Base-by-base conservation (phyloP, 2,113 vertebrate genomes). In the Xiphophorus maculatus region DNA sequence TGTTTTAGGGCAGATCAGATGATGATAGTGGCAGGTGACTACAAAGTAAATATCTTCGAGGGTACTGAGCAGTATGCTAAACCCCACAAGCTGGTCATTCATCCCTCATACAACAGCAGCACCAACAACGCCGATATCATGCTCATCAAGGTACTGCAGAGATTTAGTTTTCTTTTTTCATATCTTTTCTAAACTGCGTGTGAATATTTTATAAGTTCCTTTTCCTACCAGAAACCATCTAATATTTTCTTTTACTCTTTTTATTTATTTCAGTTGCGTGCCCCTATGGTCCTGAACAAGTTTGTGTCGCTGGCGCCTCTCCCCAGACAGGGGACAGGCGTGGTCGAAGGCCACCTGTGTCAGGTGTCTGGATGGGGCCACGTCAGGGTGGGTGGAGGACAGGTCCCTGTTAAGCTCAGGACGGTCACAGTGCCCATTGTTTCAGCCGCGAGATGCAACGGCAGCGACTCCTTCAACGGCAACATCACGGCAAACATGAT, bases 401-500 rank as follows among this genome's bases (percentile, higher is more conserved):
- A 86, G 71, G 76, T 82, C 3, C 88, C 91, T 5, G 85, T 89
- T 80, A 90, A 85, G 5, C 89, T 95, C 64, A 89, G 84, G 44
- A 93, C 90, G 0, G 93, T 95, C 29, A 86, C 69, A 8, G 89
- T 96, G 35, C 94, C 95, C 66, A 91, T 95, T 66, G 84, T 95
- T 25, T 92, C 94, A 8, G 64, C 79, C 0, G 68, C 84, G 13
- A 82, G 80, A 68, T 95, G 95, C 48, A 95, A 96, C 89, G 84
- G 91, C 92, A 95, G 91, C 0, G 54, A 86, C 32, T 94, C 92
- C 2, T 94, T 95, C 25, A 86, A 90, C 0, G 94, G 94, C 15
- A 94, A 94, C 86, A 95, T 95, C 86, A 96, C 94, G 14, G 64
- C 72, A 63, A 95, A 93, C 81, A 96, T 95, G 95, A 94, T 95